Evolutionary conservation across 2,888 invertebrate species (phyloP).

Genomic region (Rhamphomyia laevipes): DNA sequence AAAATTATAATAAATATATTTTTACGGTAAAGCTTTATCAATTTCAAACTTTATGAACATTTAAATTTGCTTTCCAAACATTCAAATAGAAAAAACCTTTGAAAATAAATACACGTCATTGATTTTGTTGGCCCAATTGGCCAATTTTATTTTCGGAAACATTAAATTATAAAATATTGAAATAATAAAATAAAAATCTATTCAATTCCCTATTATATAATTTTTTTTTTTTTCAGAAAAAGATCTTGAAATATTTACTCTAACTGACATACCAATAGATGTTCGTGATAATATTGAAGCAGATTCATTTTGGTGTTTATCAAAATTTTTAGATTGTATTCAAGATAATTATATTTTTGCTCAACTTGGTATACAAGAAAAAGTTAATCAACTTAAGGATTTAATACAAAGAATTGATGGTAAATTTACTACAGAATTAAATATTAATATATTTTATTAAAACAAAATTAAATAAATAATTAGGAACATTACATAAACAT

Average conservation of each 20-base stretch:
- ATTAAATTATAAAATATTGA: not conserved
- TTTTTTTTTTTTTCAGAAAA: slow-evolving; percentile 38
- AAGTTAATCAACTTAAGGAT: slow-evolving; percentile 92
- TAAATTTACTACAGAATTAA: too few relatives aligned
- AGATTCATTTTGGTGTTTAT: slow-evolving; percentile 98
- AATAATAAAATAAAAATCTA: not conserved
- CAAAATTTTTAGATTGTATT: slow-evolving; percentile 94
- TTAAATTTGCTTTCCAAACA: not conserved
- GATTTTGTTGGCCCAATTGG: not conserved
- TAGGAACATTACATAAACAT: slow-evolving; percentile 80
- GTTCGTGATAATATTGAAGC: slow-evolving; percentile 86
- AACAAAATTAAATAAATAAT: not conserved
- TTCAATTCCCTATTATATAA: not conserved
- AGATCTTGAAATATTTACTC: slow-evolving; percentile 79
- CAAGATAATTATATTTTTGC: slow-evolving; percentile 99
- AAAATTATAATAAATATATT: slow-evolving; percentile 1
- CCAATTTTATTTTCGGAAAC: too few relatives aligned
- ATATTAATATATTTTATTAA: not conserved
- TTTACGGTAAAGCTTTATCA: not conserved
- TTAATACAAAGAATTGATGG: slow-evolving; percentile 91
- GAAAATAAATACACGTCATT: too few relatives aligned
- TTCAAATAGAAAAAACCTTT: too few relatives aligned
- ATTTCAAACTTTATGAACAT: too few relatives aligned
- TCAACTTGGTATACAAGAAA: slow-evolving; percentile 96
- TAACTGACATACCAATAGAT: slow-evolving; percentile 64